Percentiles rank a stretch among this genome's conserved stretches.
These are phyloP conservation scores for Tenthredo livida DNA, from an alignment of 2,888 invertebrate genomes.

Conservation along the genomic window DNA sequence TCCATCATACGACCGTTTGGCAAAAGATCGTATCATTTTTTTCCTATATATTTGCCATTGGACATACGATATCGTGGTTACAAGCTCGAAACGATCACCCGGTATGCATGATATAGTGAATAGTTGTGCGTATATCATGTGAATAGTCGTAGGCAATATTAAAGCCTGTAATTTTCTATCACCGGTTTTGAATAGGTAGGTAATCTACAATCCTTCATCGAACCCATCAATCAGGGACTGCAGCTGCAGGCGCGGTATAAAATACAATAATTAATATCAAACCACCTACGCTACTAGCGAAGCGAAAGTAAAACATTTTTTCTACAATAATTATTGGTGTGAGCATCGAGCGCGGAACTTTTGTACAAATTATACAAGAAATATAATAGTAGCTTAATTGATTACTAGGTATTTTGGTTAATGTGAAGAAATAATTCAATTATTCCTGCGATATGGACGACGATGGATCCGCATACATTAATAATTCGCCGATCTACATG, in stretches of 20 bases:
- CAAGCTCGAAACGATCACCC: not conserved
- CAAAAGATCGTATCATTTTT: no score
- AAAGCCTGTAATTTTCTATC: conserved; percentile 42
- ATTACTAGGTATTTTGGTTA: not conserved
- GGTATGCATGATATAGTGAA: not conserved
- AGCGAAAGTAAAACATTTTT: conserved; percentile 25
- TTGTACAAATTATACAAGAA: not conserved
- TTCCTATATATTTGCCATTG: no score
- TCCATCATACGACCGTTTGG: no score
- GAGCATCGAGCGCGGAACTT: not conserved
- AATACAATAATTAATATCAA: conserved; percentile 34
- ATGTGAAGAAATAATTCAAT: no score
- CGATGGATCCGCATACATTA: no score
- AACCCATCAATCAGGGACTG: conserved; percentile 32
- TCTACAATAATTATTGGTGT: not conserved
- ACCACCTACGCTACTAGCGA: not conserved
- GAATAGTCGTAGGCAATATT: conserved; percentile 18
- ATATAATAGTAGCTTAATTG: not conserved
- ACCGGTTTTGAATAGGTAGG: conserved; percentile 11
- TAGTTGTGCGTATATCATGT: not conserved
- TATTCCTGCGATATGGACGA: no score
- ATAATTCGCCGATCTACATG: no score
- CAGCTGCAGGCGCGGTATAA: not conserved
- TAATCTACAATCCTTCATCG: conserved; percentile 25
- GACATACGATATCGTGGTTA: no score